Base-by-base conservation (phyloP, 2,888 invertebrate genomes). In the Folsomia candida region DNA sequence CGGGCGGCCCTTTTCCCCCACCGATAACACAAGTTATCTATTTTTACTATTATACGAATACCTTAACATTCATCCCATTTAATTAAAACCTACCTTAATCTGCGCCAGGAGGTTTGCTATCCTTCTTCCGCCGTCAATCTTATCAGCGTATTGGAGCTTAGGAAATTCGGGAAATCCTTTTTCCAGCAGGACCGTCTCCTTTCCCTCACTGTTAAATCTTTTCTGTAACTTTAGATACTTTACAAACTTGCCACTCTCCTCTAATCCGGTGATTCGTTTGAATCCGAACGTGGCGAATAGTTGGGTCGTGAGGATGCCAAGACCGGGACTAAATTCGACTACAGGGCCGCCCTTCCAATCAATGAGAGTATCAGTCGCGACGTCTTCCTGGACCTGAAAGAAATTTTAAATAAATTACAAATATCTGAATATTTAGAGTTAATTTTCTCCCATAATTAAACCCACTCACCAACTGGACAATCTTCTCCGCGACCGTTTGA, bases 251-350 rank as follows among this genome's bases (percentile, higher is more conserved):
- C 82, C 76, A 68, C 86, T 83, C 6, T 83, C 80, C 83, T 91
- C 91, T 81, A 87, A 88, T 70, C 90, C 80, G 71, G 88, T 83
- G 18, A 91, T 83, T 60, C 83, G 82, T 9, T 85, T 83, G 27
- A 87, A 82, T 22, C 85, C 85, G 77, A 75, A 27, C 0, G 76
- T 75, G 6, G 86, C 81, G 2, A 91, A 82, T 37, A 91, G 81
- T 77, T 88, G 85, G 76, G 85, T 82, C 1, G 89, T 88, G 63
- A 91, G 82, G 24, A 88, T 82, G 0, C 91, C 90, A 57, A 88
- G 83, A 0, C 91, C 91, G 0, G 91, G 89, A 83, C 89, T 89
- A 0, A 89, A 84, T 84, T 91, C 91, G n/a, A 89, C 83, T 20
- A 89, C 81, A 1, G 76, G 74, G 18, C 18, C 9, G 3, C 62